These are phyloP conservation scores for Oreocharis arfaki DNA, from an alignment of 2,113 vertebrate species.

Conservation along the genomic window DNA sequence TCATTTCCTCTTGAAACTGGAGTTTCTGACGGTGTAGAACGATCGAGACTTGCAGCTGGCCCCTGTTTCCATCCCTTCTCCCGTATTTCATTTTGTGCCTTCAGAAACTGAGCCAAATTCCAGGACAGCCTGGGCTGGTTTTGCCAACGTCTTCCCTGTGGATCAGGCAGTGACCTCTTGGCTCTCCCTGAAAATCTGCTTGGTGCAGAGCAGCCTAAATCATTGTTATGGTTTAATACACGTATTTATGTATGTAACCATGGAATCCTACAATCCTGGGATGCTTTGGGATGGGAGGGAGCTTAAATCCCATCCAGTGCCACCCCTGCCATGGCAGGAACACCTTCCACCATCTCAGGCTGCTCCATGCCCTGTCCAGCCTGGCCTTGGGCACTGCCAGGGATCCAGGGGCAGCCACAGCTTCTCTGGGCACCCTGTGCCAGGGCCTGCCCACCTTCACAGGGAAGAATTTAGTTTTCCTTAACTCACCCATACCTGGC, in stretches of 20 bases:
- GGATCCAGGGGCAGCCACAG: background rate
- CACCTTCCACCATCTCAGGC: background rate
- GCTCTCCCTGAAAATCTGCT: background rate
- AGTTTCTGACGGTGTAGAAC: fast-evolving
- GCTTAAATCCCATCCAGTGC: fast-evolving
- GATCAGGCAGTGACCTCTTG: background rate
- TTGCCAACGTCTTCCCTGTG: fast-evolving
- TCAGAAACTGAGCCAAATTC: background rate
- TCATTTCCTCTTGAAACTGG: background rate
- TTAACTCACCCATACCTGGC: background rate
- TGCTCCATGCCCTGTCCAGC: background rate
- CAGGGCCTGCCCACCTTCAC: too few species aligned
- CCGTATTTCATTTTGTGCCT: fast-evolving
- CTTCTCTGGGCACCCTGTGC: background rate
- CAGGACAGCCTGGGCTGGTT: fast-evolving
- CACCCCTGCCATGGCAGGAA: background rate
- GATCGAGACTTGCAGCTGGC: background rate
- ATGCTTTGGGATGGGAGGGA: background rate
- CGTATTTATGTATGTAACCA: fast-evolving
- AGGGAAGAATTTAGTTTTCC: background rate
- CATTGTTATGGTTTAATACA: fast-evolving
- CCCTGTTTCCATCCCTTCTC: background rate
- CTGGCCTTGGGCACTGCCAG: background rate
- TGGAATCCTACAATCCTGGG: background rate
- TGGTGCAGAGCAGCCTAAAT: background rate